Conservation (phyloP, 2,888 invertebrate species). For the Lepidochrysops patricia region DNA sequence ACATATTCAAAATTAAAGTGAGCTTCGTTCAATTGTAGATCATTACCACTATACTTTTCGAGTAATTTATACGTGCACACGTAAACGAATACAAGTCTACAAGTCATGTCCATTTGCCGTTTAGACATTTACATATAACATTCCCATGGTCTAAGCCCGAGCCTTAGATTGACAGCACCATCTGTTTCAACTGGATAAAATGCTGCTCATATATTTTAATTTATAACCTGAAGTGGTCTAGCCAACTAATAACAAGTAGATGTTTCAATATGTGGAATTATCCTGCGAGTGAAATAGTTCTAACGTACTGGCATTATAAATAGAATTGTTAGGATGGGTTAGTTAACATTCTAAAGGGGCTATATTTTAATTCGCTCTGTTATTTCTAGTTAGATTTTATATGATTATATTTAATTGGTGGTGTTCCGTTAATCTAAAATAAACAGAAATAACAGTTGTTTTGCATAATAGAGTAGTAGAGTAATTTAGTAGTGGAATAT, state of each 20-base stretch:
- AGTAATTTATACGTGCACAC: background rate
- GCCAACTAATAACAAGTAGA: background rate
- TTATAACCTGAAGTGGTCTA: constrained; percentile 5
- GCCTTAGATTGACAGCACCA: background rate
- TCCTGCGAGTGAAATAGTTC: too few relatives aligned
- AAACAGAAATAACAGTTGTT: too few relatives aligned
- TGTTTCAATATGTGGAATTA: background rate
- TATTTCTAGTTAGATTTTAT: too few relatives aligned
- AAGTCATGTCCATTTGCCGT: constrained; percentile 8
- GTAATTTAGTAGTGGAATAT: too few relatives aligned
- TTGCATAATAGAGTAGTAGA: too few relatives aligned
- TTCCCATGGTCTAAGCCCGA: background rate
- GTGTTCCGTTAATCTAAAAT: too few relatives aligned
- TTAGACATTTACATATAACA: constrained; percentile 11
- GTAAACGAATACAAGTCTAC: constrained; percentile 9
- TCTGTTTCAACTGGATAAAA: background rate
- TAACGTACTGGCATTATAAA: too few relatives aligned
- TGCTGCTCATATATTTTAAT: constrained; percentile 1
- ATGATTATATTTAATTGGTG: too few relatives aligned
- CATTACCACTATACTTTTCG: background rate
- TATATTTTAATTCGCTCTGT: too few relatives aligned
- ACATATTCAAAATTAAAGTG: background rate
- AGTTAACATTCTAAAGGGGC: too few relatives aligned
- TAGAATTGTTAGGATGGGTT: too few relatives aligned
- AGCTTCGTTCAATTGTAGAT: background rate